phyloP scores from a whole-genome alignment of 2,888 invertebrate species.

The Suillia variegata region DNA sequence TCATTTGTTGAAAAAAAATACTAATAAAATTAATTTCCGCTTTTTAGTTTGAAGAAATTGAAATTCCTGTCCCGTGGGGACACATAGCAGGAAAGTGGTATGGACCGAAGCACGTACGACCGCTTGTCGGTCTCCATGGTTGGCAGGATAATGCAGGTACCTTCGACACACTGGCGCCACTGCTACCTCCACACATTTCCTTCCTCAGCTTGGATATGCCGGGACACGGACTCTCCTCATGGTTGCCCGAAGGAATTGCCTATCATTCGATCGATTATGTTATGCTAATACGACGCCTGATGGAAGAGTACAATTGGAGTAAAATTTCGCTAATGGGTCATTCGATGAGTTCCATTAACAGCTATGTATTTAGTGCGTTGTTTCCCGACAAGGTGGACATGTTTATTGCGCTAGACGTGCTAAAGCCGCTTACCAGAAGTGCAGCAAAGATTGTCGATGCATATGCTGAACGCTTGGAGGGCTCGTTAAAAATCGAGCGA shows the following conservation, averaged over 20 bases:
- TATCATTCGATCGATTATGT: conserved; percentile 62
- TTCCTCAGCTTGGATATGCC: conserved; percentile 71
- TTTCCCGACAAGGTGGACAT: conserved; percentile 66
- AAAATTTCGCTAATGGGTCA: conserved; percentile 72
- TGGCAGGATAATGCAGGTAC: conserved; percentile 78
- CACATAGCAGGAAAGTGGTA: conserved; percentile 74
- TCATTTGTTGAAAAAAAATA: too few species aligned
- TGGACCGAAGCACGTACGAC: conserved; percentile 69
- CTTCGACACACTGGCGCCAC: conserved; percentile 73
- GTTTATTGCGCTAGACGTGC: conserved; percentile 50
- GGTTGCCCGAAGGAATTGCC: conserved; percentile 67
- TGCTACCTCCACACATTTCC: conserved; percentile 63
- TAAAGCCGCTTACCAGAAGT: conserved; percentile 49
- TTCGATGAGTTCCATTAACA: conserved; percentile 70
- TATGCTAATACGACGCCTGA: conserved; percentile 64
- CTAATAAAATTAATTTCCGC: too few species aligned
- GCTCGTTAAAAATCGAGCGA: conserved; percentile 60
- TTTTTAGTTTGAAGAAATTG: conserved; percentile 66
- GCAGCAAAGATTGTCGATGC: conserved; percentile 38
- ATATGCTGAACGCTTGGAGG: conserved; percentile 59
- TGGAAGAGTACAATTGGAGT: conserved; percentile 71
- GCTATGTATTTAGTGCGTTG: conserved; percentile 67
- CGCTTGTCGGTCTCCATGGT: conserved; percentile 76
- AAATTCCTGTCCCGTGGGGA: conserved; percentile 73
- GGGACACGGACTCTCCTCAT: conserved; percentile 74